Percentiles rank a stretch among this genome's conserved stretches.
Evolutionary conservation across 2,888 invertebrate genomes (phyloP).

Genomic region (Phaonia tiefii): DNA sequence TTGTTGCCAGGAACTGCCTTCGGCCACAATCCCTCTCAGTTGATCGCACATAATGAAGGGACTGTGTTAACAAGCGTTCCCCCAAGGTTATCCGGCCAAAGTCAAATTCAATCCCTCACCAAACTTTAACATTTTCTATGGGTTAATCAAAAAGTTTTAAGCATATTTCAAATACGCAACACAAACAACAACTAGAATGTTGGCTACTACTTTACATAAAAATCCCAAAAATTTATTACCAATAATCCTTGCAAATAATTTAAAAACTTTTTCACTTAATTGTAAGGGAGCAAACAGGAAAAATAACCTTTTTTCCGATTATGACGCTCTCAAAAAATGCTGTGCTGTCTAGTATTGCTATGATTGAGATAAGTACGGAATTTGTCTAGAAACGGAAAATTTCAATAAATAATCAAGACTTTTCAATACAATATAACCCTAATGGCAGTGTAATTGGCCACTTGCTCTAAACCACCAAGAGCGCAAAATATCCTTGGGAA

Average conservation of each 20-base stretch:
- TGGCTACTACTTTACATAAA: neutral
- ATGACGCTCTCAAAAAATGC: neutral
- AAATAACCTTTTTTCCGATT: neutral
- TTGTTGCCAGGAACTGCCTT: too few relatives aligned
- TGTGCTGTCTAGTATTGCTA: neutral
- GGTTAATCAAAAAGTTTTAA: slow-evolving; percentile 18
- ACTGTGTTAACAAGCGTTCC: too few relatives aligned
- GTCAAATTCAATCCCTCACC: too few relatives aligned
- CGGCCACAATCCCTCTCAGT: too few relatives aligned
- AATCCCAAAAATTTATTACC: slow-evolving; percentile 16
- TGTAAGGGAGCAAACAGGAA: neutral
- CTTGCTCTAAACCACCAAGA: too few relatives aligned
- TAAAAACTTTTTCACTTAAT: slow-evolving; percentile 16
- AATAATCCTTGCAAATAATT: slow-evolving; percentile 22
- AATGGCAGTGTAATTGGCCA: neutral
- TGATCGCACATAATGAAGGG: too few relatives aligned
- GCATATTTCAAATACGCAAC: neutral
- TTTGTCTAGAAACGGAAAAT: neutral
- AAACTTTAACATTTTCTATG: slow-evolving; percentile 1
- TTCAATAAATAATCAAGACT: neutral
- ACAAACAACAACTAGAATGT: neutral
- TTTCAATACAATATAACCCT: too few relatives aligned
- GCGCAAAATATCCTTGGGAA: neutral
- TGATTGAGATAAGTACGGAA: neutral
- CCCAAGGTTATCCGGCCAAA: neutral